Percentiles rank a stretch among this genome's conserved stretches.
Conservation (phyloP, 2,113 vertebrate genomes). For the Bubo scandiacus region DNA sequence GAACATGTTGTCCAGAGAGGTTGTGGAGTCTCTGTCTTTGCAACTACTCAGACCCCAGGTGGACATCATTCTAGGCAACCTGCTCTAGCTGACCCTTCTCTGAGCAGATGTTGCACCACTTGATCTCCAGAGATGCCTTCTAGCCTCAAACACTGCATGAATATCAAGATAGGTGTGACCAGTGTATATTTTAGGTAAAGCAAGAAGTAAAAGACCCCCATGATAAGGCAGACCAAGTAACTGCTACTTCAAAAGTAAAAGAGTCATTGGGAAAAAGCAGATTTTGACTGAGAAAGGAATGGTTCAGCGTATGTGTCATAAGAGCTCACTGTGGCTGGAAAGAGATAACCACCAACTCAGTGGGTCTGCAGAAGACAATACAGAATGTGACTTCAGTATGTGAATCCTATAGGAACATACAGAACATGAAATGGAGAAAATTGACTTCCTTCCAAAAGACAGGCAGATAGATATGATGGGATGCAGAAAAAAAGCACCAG, state of each 20-base stretch:
- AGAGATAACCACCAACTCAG: neutral
- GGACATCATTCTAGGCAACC: neutral
- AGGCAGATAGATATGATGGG: neutral
- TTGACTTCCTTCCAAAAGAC: neutral
- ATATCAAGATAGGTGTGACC: neutral
- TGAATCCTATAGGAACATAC: neutral
- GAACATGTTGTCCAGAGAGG: neutral
- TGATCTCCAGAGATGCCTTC: neutral
- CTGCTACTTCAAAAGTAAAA: neutral
- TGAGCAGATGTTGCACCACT: neutral
- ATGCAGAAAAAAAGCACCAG: neutral
- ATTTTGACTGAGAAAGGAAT: neutral
- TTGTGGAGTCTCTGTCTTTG: neutral
- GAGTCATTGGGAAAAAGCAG: neutral
- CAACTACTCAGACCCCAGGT: neutral
- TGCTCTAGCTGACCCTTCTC: neutral
- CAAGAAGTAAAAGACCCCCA: neutral
- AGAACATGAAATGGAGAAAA: neutral
- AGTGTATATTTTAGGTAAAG: neutral
- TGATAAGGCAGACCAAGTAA: neutral
- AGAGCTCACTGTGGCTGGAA: neutral
- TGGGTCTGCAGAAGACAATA: neutral
- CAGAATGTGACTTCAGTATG: neutral
- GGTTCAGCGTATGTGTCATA: neutral
- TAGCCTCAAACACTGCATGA: rapidly evolving